A percentile compares a stretch with the other conserved stretches of the same genome.
Conservation (phyloP, 2,888 invertebrate species). For the Sisyra nigra region DNA sequence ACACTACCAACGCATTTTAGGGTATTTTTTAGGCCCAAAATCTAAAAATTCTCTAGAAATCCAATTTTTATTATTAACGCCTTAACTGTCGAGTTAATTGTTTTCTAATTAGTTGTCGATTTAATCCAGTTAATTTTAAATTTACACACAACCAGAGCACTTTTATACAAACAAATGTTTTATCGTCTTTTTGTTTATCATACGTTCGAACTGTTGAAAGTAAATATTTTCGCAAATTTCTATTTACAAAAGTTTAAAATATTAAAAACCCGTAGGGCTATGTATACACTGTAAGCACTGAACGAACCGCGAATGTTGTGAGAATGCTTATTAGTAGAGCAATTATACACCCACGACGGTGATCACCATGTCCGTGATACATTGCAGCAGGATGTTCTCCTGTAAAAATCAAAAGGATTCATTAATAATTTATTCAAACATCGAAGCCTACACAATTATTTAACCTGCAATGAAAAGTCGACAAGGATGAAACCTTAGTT, state of each 20-base stretch:
- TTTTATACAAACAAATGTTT: too few species aligned
- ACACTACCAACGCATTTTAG: too few species aligned
- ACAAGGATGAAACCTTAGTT: neutral
- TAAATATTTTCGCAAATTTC: too few species aligned
- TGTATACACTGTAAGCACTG: conserved; percentile 2
- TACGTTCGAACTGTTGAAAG: too few species aligned
- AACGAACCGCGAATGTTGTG: neutral
- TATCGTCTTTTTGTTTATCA: too few species aligned
- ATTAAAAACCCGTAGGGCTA: neutral
- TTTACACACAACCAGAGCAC: too few species aligned
- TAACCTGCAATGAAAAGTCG: neutral
- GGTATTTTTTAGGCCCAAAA: too few species aligned
- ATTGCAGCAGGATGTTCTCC: conserved; percentile 77
- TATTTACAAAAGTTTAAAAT: neutral
- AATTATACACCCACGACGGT: conserved; percentile 10
- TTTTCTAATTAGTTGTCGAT: too few species aligned
- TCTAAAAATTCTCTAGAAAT: too few species aligned
- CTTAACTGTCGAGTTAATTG: too few species aligned
- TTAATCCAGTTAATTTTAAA: too few species aligned
- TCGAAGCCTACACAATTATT: neutral
- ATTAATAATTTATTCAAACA: neutral
- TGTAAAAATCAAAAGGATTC: conserved; percentile 29
- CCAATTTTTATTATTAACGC: too few species aligned
- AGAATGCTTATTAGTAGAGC: neutral
- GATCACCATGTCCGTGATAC: conserved; percentile 47